phyloP scores from a whole-genome alignment of 1,140 invertebrate species.

The Saxidomus purpurata region DNA sequence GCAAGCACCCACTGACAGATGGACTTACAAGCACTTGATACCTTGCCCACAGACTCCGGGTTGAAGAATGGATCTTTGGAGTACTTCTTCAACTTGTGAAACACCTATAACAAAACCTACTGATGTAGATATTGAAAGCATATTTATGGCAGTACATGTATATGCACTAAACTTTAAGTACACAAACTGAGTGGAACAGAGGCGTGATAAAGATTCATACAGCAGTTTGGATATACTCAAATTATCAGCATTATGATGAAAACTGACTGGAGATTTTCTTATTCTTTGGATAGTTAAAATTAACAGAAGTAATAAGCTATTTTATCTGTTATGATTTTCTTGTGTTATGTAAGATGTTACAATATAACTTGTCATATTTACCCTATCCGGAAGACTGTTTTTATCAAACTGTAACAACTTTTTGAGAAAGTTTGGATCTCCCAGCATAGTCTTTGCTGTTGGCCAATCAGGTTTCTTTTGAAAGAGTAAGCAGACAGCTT shows the following conservation, averaged over 20 bases:
- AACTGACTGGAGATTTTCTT: too few relatives aligned
- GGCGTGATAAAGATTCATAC: neutral
- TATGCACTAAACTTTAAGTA: too few relatives aligned
- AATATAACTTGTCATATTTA: constrained; percentile 60
- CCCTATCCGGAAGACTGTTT: constrained; percentile 84
- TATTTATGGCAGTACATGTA: too few relatives aligned
- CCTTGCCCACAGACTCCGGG: constrained; percentile 83
- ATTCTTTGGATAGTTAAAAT: too few relatives aligned
- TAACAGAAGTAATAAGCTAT: too few relatives aligned
- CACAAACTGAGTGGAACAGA: too few relatives aligned
- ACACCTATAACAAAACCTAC: constrained; percentile 79
- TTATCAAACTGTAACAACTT: constrained; percentile 85
- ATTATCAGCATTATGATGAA: too few relatives aligned
- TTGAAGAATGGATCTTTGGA: constrained; percentile 84
- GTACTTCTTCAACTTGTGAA: constrained; percentile 84
- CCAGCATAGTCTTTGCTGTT: constrained; percentile 83
- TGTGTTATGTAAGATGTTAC: too few relatives aligned
- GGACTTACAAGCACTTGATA: constrained; percentile 84
- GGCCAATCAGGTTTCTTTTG: constrained; percentile 89
- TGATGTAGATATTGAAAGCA: too few relatives aligned
- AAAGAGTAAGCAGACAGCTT: constrained; percentile 94
- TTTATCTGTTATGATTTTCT: too few relatives aligned
- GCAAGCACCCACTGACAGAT: constrained; percentile 86
- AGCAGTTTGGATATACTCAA: too few relatives aligned
- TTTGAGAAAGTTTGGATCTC: constrained; percentile 84